Conservation (phyloP, 2,113 vertebrate genomes). For the Mormyrus iriodes region DNA sequence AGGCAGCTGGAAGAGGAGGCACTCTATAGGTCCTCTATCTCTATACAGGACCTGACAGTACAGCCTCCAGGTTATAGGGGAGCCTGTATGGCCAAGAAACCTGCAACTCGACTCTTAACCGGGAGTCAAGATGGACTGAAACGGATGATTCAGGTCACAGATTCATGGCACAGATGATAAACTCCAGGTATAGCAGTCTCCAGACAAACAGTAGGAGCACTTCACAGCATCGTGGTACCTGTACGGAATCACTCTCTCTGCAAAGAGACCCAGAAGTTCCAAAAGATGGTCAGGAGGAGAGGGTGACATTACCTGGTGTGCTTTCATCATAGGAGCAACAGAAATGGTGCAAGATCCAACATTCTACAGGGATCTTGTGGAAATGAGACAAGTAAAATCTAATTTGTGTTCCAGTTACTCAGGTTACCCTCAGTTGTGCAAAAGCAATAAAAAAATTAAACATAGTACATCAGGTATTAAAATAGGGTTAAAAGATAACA, state of each 20-base stretch:
- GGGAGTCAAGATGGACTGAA: background rate
- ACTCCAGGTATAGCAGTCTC: background rate
- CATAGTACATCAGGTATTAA: background rate
- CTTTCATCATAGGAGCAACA: background rate
- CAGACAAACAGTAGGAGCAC: background rate
- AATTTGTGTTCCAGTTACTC: slow-evolving; percentile 18
- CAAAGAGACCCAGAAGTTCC: background rate
- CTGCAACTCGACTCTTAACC: background rate
- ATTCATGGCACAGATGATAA: background rate
- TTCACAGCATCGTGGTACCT: background rate
- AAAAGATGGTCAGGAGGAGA: background rate
- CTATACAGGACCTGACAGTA: background rate
- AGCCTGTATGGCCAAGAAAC: background rate
- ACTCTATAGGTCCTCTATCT: background rate
- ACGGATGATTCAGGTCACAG: background rate
- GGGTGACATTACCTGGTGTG: background rate
- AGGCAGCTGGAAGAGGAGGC: background rate
- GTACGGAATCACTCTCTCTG: background rate
- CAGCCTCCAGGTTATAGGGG: background rate
- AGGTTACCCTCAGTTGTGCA: slow-evolving; percentile 9
- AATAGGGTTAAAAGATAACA: background rate
- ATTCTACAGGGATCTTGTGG: background rate
- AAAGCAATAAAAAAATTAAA: background rate
- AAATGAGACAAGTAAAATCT: background rate
- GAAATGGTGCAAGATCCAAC: background rate